These are phyloP conservation scores for Chalcis sispes DNA, from an alignment of 2,888 invertebrate genomes.

Conservation along the genomic window DNA sequence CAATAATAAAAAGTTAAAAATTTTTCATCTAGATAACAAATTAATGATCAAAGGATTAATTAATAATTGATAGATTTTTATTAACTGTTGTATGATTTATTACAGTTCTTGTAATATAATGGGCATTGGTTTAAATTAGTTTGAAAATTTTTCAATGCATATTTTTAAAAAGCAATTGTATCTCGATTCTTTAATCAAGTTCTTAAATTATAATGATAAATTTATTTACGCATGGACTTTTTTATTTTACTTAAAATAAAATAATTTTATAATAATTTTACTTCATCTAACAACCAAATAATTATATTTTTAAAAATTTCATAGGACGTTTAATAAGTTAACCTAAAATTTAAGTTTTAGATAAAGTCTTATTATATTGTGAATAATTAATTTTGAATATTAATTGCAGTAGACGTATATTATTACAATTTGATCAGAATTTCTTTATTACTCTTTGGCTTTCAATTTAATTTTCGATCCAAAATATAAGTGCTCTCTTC, in stretches of 20 bases:
- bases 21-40: too few species aligned
- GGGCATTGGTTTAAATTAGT: slow-evolving; percentile 35
- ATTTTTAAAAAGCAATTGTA: not conserved
- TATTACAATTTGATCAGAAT: too few species aligned
- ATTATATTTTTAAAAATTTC: too few species aligned
- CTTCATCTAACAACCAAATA: not conserved
- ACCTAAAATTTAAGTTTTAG: too few species aligned
- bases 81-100: slow-evolving; percentile 39
- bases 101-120: slow-evolving; percentile 22
- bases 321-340: too few species aligned
- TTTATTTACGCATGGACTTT: not conserved
- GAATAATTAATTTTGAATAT: slow-evolving; percentile 40
- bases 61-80: slow-evolving; percentile 60
- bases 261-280: too few species aligned
- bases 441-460: slow-evolving; percentile 13
- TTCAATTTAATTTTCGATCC: slow-evolving; percentile 52
- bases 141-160: too few species aligned
- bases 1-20: too few species aligned
- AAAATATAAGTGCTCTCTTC: slow-evolving; percentile 48
- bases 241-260: not conserved
- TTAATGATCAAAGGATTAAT: too few species aligned
- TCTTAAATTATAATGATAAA: not conserved
- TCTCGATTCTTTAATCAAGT: slow-evolving; percentile 3
- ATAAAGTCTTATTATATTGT: slow-evolving; percentile 33
- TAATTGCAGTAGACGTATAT: slow-evolving; percentile 27